Conservation (phyloP, 2,113 vertebrate genomes). For the Lonchura striata region DNA sequence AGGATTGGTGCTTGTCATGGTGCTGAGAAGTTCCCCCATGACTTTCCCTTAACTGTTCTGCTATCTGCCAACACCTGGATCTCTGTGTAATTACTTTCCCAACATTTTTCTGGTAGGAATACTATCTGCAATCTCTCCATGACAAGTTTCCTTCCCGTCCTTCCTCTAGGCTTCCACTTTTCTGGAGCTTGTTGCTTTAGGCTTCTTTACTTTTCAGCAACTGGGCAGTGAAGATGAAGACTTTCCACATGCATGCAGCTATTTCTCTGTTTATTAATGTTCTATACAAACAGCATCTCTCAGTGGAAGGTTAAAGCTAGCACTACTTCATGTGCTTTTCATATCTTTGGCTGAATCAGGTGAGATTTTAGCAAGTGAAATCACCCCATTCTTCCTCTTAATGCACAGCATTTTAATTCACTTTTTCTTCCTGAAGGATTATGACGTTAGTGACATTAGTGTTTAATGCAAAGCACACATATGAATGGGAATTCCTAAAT, state of each 20-base stretch:
- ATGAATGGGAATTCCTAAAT: not conserved
- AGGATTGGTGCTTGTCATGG: not conserved
- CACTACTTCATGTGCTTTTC: not conserved
- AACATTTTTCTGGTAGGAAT: not conserved
- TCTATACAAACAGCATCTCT: not conserved
- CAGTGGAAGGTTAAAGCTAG: not conserved
- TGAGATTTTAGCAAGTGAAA: not conserved
- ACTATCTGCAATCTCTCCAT: not conserved
- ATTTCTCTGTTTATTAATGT: not conserved
- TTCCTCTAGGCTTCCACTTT: not conserved
- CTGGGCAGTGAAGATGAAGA: not conserved
- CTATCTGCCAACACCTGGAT: not conserved
- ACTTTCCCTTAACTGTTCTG: not conserved
- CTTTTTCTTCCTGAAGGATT: not conserved
- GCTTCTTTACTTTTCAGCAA: not conserved
- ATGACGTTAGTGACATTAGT: not conserved
- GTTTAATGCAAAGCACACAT: not conserved
- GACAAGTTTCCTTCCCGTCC: not conserved
- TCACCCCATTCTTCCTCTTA: not conserved
- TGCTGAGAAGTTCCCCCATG: not conserved
- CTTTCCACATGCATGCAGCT: not conserved
- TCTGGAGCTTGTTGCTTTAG: not conserved
- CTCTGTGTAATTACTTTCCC: conserved; percentile 43
- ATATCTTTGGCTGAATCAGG: not conserved
- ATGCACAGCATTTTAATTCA: not conserved